Base-by-base conservation (phyloP, 2,113 vertebrate genomes). In the Erythrocercus mccallii region DNA sequence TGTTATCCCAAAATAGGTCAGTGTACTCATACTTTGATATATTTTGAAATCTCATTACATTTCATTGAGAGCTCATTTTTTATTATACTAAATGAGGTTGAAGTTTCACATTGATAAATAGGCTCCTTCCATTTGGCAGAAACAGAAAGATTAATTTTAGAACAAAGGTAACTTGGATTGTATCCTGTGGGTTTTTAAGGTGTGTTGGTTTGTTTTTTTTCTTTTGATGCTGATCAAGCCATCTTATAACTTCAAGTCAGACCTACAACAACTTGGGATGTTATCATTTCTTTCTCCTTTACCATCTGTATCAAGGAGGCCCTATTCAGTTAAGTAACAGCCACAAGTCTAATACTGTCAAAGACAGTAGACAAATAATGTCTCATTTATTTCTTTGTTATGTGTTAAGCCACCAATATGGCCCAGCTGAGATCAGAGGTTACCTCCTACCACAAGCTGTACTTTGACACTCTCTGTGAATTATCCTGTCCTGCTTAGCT, bases 31-130 rank as follows among this genome's bases (percentile, higher is more conserved):
- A 57, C 25, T 12, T 31, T 61, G n/a, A 61, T 65, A 23, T 24
- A 69, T 82, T 95, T 90, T 81, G 86, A 90, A 88, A 86, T 86
- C 62, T 77, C 50, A n/a, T 86, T 92, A 65, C 20, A 86, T 69
- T 92, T 77, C 38, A 77, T 21, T 83, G 71, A 80, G 88, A 86
- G 31, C 28, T 86, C 24, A 48, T 94, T 80, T 94, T 95, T 95
- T 93, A 58, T 70, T 66, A 40, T 38, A 57, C 15, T 68, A 86
- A 76, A 80, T 85, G 48, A 92, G 9, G 21, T 11, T 82, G 22
- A 92, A 71, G 15, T 88, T 82, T 95, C 91, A 73, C 12, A 57
- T 90, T 94, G 66, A 95, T 88, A 83, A 92, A 90, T 86, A 60
- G 38, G 10, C 15, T 86, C 12, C 48, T 92, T 94, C 48, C 27